Conservation (phyloP, 2,888 invertebrate species). For the Lycocerus yunnanus region DNA sequence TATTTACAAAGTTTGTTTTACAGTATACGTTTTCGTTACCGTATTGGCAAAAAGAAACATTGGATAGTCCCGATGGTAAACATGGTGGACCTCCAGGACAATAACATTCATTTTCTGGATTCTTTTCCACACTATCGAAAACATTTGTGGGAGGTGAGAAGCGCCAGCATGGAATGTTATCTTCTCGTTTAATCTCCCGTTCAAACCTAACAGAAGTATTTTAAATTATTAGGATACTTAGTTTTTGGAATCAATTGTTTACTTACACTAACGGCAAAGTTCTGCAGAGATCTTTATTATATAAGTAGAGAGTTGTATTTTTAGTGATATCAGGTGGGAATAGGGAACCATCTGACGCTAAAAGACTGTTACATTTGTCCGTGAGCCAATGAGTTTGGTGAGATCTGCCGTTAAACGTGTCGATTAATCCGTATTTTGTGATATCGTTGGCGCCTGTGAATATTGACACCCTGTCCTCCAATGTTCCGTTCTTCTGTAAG, state of each 20-base stretch:
- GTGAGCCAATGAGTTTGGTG: conserved; percentile 78
- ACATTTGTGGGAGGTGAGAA: conserved; percentile 82
- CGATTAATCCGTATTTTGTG: conserved; percentile 75
- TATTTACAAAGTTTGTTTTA: not conserved
- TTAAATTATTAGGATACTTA: too few species aligned
- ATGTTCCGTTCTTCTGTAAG: conserved; percentile 75
- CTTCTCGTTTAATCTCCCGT: conserved; percentile 44
- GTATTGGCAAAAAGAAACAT: conserved; percentile 86
- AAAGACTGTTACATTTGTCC: conserved; percentile 78
- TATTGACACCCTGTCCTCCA: conserved; percentile 75
- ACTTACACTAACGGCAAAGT: conserved; percentile 35
- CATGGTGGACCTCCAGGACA: conserved; percentile 86
- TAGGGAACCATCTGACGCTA: conserved; percentile 87
- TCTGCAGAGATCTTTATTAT: too few species aligned
- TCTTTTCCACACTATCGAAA: conserved; percentile 71
- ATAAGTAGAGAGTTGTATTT: too few species aligned
- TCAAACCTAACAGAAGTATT: too few species aligned
- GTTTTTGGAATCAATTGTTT: conserved; percentile 43
- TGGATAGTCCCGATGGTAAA: conserved; percentile 83
- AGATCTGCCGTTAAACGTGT: conserved; percentile 73
- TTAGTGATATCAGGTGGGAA: conserved; percentile 80
- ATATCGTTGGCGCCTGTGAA: conserved; percentile 78
- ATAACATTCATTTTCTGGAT: conserved; percentile 81
- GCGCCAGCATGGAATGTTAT: conserved; percentile 74
- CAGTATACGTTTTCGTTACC: conserved; percentile 58